Base-by-base conservation (phyloP, 2,888 invertebrate genomes). In the Oscheius sp. region DNA sequence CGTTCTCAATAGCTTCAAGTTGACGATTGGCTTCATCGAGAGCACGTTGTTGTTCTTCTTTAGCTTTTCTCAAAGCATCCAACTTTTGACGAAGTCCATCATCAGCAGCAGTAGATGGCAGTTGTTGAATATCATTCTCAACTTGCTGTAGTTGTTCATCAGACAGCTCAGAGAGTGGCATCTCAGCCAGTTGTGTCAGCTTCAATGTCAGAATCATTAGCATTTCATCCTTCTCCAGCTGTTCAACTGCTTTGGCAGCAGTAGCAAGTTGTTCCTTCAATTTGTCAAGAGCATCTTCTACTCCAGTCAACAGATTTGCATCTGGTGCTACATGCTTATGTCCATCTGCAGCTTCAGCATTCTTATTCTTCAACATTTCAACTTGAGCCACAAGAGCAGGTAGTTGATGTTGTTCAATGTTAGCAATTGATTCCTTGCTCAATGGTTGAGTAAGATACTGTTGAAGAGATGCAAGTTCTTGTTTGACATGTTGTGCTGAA, bases 381-480 rank as follows among this genome's bases (percentile, higher is more conserved):
- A 75, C 59, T 69, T 75, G 75, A 28, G 75, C 75, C 47, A 67
- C 69, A 41, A 75, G 67, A 38, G 75, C 75, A 56, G 75, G 75
- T 49, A 73, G 41, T 47, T 71, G 49, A 33, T 67, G 61, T 44
- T 59, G 45, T 38, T 67, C 67, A 49, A 61, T 49, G 38, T 41
- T 50, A 3, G 38, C 50, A 51, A 62, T 50, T 17, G 41, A 26
- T 0, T 61, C 62, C 41, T 36, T 33, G 49, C 41, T 67, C 20
- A 33, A 44, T 32, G 69, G 63, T 38, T 67, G 45, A 38, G 62
- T 61, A 32, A 72, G 68, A 36, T 59, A 36, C 20, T 68, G 71
- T 57, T 70, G 64, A n/a, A 72, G 61, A 47, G 33, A 65, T 5
- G 64, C 73, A 36, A 73, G 59, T 63, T 78, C 76, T 26, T 75